Evolutionary conservation across 2,797 vertebrate genomes (phyloP).

Genomic region (Galaxias olidus): DNA sequence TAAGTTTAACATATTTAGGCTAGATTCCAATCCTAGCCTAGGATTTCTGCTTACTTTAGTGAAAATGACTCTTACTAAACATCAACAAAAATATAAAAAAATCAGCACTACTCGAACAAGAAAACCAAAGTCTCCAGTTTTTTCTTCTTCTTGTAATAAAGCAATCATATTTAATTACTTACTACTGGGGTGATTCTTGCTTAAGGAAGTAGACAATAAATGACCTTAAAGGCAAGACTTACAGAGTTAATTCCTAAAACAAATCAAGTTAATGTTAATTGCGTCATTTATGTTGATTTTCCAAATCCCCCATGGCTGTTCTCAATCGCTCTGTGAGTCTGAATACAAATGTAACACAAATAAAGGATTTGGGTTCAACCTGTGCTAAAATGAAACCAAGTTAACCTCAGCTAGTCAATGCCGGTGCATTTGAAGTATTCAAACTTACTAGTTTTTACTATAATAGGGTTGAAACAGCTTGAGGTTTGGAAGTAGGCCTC

Average conservation of each 20-base stretch:
- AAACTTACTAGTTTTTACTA: no score
- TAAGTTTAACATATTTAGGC: no score
- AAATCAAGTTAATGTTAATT: constrained; percentile 71
- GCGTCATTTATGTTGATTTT: constrained; percentile 60
- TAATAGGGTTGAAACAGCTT: no score
- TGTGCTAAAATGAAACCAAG: constrained; percentile 39
- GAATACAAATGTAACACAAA: constrained; percentile 49
- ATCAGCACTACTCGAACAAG: no score
- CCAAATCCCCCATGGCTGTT: constrained; percentile 54
- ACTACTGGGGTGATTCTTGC: constrained; percentile 51
- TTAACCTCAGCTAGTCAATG: constrained; percentile 38
- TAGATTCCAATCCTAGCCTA: no score
- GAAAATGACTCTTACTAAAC: no score
- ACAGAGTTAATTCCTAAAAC: constrained; percentile 52
- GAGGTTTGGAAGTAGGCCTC: no score
- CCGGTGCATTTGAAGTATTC: constrained; percentile 15
- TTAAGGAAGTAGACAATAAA: constrained; percentile 50
- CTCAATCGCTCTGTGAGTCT: constrained; percentile 32
- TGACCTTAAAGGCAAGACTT: constrained; percentile 45
- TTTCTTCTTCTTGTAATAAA: constrained; percentile 57
- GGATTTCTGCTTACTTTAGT: no score
- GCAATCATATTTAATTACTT: constrained; percentile 56
- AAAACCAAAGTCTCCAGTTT: constrained; percentile 42
- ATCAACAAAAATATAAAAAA: no score
- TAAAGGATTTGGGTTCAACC: constrained; percentile 42